A percentile compares a stretch with the other conserved stretches of the same genome.
phyloP scores from a whole-genome alignment of 2,113 vertebrate genomes.

The Melanerpes formicivorus region DNA sequence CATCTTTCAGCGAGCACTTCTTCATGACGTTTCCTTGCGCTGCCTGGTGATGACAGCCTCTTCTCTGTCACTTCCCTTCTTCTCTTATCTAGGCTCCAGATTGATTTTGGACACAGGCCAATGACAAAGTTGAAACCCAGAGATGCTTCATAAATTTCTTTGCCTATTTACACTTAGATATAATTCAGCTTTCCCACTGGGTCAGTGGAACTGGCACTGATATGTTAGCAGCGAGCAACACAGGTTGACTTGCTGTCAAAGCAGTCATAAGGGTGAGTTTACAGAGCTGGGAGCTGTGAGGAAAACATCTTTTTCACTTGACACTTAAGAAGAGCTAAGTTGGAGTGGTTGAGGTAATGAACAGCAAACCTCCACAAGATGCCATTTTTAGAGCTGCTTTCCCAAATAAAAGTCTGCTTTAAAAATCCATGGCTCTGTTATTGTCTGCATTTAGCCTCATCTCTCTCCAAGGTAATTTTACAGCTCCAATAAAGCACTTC shows the following conservation, averaged over 20 bases:
- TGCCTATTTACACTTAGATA: neutral
- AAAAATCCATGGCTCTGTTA: constrained; percentile 29
- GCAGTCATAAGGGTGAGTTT: constrained; percentile 16
- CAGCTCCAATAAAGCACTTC: constrained; percentile 55
- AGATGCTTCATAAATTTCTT: constrained; percentile 25
- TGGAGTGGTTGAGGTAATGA: neutral
- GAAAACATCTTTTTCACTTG: constrained; percentile 31
- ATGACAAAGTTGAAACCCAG: constrained; percentile 5
- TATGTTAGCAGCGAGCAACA: constrained; percentile 8
- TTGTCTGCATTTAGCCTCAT: constrained; percentile 55
- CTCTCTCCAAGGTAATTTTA: constrained; percentile 57
- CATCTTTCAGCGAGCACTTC: neutral
- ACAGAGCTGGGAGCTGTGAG: constrained; percentile 6
- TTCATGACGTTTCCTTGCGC: neutral
- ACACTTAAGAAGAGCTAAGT: constrained; percentile 20
- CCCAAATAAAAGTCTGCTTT: constrained; percentile 45
- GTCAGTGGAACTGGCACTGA: constrained; percentile 15
- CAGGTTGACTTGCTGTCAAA: constrained; percentile 29
- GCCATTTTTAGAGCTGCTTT: constrained; percentile 49
- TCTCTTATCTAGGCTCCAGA: neutral
- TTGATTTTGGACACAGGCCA: constrained; percentile 32
- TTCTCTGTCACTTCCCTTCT: neutral
- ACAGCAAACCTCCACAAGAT: neutral
- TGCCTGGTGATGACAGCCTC: constrained; percentile 19
- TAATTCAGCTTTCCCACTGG: constrained; percentile 13